Percentiles rank a stretch among this genome's conserved stretches.
Conservation (phyloP, 1,140 invertebrate species). For the Pollicipes pollicipes region DNA sequence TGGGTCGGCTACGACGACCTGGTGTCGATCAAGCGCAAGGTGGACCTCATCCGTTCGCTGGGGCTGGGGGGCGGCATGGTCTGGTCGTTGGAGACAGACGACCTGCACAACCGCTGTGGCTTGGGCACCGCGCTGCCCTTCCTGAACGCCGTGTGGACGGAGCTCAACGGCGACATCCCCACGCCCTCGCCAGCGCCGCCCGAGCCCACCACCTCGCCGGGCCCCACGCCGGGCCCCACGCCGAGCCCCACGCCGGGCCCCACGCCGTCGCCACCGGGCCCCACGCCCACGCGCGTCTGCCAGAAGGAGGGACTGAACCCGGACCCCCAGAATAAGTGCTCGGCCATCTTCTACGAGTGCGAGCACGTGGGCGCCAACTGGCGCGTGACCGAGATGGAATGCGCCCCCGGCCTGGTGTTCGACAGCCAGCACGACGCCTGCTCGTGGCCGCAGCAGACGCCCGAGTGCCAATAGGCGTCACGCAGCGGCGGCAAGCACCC, state of each 20-base stretch:
- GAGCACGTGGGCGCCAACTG: neutral
- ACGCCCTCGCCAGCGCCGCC: neutral
- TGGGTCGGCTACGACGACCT: slow-evolving; percentile 33
- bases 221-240: no score
- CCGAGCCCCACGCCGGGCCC: no score
- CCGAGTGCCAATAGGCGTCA: neutral
- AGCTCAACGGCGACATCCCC: neutral
- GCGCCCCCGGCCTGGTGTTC: neutral
- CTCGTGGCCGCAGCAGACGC: neutral
- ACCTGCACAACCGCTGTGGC: slow-evolving; percentile 23
- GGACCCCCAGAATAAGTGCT: neutral
- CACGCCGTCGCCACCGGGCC: neutral
- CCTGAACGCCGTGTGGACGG: neutral
- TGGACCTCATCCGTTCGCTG: slow-evolving; percentile 14
- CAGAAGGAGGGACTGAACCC: neutral
- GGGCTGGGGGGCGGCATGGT: slow-evolving; percentile 32
- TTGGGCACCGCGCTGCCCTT: neutral
- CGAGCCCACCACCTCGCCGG: neutral
- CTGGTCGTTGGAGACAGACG: slow-evolving; percentile 33
- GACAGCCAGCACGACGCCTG: neutral
- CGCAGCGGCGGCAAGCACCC: no score
- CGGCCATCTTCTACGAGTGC: neutral
- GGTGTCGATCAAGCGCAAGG: slow-evolving; percentile 20
- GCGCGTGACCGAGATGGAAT: neutral
- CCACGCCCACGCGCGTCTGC: neutral